phyloP scores from a whole-genome alignment of 2,113 vertebrate species.

The Penelope pileata region DNA sequence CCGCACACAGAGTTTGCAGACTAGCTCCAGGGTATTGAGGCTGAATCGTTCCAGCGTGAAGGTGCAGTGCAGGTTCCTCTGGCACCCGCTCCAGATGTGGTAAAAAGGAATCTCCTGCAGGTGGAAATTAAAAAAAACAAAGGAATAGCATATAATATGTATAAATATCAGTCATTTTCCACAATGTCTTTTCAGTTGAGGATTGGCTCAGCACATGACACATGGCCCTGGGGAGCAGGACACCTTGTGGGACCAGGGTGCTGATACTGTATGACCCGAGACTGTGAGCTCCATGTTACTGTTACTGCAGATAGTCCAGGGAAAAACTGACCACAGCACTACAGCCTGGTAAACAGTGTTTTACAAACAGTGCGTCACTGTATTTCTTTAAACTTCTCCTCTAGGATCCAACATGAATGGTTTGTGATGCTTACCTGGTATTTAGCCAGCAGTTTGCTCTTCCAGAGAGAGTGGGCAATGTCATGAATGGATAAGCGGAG shows the following conservation, averaged over 20 bases:
- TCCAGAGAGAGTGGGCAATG: conserved; percentile 90
- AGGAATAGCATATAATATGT: not conserved
- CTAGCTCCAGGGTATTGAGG: conserved; percentile 84
- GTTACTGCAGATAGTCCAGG: not conserved
- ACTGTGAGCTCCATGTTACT: not conserved
- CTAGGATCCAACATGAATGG: not conserved
- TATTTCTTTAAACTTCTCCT: not conserved
- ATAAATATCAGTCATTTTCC: not conserved
- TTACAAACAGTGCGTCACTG: not conserved
- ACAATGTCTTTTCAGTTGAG: not conserved
- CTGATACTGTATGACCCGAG: not conserved
- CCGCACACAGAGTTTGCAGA: conserved; percentile 92
- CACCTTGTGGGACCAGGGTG: fast-evolving
- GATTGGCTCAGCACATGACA: not conserved
- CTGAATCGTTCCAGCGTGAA: conserved; percentile 93
- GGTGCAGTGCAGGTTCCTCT: conserved; percentile 91
- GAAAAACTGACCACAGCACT: fast-evolving
- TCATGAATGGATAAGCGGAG: conserved; percentile 93
- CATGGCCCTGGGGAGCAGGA: not conserved
- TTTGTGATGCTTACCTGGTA: conserved; percentile 86
- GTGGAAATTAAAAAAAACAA: not conserved
- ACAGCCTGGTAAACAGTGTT: not conserved
- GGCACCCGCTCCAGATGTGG: conserved; percentile 92
- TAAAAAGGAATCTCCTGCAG: conserved; percentile 93
- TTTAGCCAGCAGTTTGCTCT: conserved; percentile 93